phyloP scores from a whole-genome alignment of 2,113 vertebrate genomes.

The Zosterops lateralis region DNA sequence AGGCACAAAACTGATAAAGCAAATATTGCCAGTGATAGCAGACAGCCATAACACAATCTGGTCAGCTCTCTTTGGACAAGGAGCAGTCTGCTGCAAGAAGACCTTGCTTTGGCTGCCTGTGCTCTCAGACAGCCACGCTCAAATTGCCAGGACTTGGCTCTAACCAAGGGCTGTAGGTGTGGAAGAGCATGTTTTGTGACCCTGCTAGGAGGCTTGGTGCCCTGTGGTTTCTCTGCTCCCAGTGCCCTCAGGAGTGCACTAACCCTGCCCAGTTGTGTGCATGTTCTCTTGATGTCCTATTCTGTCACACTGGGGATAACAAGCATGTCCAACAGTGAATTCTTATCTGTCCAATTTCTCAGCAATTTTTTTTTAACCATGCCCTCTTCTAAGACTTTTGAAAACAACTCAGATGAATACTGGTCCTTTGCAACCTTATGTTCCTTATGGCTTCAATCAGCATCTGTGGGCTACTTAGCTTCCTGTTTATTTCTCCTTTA shows the following conservation, averaged over 20 bases:
- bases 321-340: not conserved
- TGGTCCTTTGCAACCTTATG: not conserved
- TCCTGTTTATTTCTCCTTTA: not conserved
- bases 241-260: not conserved
- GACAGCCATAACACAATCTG: not conserved
- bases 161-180: not conserved
- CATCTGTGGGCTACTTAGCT: not conserved
- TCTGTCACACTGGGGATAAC: not conserved
- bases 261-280: not conserved
- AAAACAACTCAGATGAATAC: not conserved
- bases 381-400: not conserved
- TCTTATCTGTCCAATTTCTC: not conserved
- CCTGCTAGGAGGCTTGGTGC: not conserved
- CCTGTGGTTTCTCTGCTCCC: not conserved
- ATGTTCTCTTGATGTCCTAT: not conserved
- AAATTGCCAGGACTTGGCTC: not conserved
- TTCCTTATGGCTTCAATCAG: not conserved
- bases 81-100: not conserved
- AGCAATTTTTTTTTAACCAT: not conserved
- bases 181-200: not conserved
- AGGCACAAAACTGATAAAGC: not conserved
- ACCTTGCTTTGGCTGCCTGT: not conserved
- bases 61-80: not conserved
- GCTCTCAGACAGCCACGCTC: not conserved
- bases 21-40: not conserved